Conservation (phyloP, 92 coral and sea anemone genomes). For the Paragorgia papillata region DNA sequence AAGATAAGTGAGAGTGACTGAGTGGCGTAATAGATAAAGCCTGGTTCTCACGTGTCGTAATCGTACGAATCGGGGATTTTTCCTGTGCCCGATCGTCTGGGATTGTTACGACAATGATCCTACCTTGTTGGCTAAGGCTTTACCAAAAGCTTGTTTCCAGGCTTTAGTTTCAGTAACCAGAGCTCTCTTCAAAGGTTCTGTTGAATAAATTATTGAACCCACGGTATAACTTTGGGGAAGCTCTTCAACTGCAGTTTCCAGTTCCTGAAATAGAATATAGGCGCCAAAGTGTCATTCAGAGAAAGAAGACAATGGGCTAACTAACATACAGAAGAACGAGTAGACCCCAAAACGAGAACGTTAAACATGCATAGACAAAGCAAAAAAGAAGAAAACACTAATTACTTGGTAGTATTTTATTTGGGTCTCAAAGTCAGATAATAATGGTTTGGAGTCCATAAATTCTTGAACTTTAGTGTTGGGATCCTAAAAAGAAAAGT, state of each 20-base stretch:
- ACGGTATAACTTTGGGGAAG: constrained; percentile 82
- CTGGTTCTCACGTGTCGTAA: no score
- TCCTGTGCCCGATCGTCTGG: no score
- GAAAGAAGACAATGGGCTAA: not conserved
- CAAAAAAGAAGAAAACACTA: not conserved
- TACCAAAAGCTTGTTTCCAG: constrained; percentile 99
- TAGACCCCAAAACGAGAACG: no score
- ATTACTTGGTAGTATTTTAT: constrained; percentile 89
- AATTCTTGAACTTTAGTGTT: constrained; percentile 87
- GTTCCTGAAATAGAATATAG: constrained; percentile 39
- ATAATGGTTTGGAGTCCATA: constrained; percentile 85
- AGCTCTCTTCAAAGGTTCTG: constrained; percentile 87
- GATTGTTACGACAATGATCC: not conserved
- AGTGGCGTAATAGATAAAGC: no score
- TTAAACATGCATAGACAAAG: not conserved
- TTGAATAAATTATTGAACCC: constrained; percentile 84
- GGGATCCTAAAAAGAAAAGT: constrained; percentile 71
- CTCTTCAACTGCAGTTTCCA: constrained; percentile 87
- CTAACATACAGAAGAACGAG: not conserved
- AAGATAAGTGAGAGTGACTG: not conserved
- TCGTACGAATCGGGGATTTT: no score
- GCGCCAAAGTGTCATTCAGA: not conserved
- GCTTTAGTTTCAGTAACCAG: constrained; percentile 95
- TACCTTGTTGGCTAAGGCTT: constrained; percentile 96
- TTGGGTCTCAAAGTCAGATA: constrained; percentile 97